Evolutionary conservation across 2,113 vertebrate species (phyloP), one percentile per base, ranked within the genome.

Genomic region (Cololabis saira): DNA sequence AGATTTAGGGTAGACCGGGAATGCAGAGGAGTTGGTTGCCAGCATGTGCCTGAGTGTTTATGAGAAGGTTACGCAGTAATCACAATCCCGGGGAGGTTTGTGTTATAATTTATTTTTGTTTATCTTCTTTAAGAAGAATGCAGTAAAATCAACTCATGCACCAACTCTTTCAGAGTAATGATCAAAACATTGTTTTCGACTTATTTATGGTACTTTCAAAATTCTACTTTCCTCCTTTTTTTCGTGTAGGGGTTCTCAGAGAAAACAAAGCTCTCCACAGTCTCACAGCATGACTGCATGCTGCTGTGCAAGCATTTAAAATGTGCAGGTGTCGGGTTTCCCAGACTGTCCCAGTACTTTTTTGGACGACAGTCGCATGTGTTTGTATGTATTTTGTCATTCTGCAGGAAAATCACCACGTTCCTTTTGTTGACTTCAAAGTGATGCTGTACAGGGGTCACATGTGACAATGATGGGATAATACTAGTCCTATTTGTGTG

Each of bases 1-100:
- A 78, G 76, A 82, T 81, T 79, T 71, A 75, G 44, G 43, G 17
- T 12, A n/a, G 21, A 67, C 18, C 12, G 33, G 41, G 48, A 43
- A 56, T 17, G 50, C 55, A 18, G 47, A 61, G 51, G 66, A 42
- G 61, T 55, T 18, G 67, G 47, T 37, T 37, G 33, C 33, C 57
- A 76, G 21, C 45, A 8, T 54, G 8, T 1, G 45, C 10, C 13
- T 52, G 55, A 81, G 68, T 41, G 50, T 3, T 71, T 72, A 59
- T 59, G 16, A n/a, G 61, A 44, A 76, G 58, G 16, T 71, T 47
- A 30, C 10, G 21, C 14, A 64, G 60, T 52, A 40, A 60, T 61
- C 10, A 16, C 37, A 18, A 37, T 71, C 0, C 40, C n/a, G 14
- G 47, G 22, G 59, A 59, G 6, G 61, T 50, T 41, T 68, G 33